These are phyloP conservation scores for Nematopogon swammerdamellus DNA, from an alignment of 2,888 invertebrate species.

Conservation along the genomic window DNA sequence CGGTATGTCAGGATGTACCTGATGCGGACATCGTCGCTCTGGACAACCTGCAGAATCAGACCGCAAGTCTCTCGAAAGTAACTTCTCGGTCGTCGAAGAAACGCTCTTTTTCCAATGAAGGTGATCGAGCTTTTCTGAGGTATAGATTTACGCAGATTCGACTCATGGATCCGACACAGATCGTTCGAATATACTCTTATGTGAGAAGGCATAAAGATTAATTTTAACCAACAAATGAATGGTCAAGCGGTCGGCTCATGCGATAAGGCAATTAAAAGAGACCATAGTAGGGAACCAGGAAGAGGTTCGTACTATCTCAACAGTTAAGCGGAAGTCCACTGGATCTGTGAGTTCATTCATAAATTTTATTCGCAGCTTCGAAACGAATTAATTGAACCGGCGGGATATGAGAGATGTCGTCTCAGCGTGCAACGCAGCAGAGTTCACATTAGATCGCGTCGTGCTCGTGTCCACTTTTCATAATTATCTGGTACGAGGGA, in stretches of 20 bases:
- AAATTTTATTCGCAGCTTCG: constrained; percentile 19
- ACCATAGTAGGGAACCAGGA: constrained; percentile 56
- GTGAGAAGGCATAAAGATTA: not conserved
- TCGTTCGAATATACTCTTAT: not conserved
- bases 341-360: constrained; percentile 57
- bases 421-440: too few relatives aligned
- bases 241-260: not conserved
- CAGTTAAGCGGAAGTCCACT: constrained; percentile 54
- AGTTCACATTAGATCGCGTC: not conserved
- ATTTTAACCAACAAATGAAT: not conserved
- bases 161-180: not conserved
- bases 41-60: not conserved
- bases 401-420: not conserved
- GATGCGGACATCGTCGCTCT: not conserved
- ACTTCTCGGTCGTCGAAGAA: not conserved
- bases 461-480: not conserved
- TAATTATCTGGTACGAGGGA: not conserved
- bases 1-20: not conserved
- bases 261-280: constrained; percentile 41
- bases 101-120: too few relatives aligned
- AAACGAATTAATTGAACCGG: not conserved
- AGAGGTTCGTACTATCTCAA: constrained; percentile 57
- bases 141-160: not conserved
- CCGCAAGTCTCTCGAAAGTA: not conserved
- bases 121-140: not conserved